Conservation (phyloP, 2,113 vertebrate genomes). For the Garra rufa region DNA sequence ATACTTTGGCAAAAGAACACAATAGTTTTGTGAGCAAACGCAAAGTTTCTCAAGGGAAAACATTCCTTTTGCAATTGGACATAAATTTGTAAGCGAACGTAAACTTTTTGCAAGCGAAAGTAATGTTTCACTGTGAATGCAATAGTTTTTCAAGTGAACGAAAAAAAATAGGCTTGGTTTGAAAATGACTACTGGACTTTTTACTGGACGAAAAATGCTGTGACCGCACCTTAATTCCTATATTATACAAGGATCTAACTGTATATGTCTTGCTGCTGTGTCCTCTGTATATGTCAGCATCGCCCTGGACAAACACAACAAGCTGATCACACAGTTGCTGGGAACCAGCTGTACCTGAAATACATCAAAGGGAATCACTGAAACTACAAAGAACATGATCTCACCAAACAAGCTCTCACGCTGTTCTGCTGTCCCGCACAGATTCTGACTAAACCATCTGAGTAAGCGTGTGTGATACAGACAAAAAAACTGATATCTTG, state of each 20-base stretch:
- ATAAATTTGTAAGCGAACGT: too few relatives aligned
- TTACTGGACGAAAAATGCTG: too few relatives aligned
- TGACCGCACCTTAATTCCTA: neutral
- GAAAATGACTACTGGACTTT: too few relatives aligned
- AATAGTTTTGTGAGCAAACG: too few relatives aligned
- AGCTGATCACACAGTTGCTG: neutral
- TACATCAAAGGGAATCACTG: neutral
- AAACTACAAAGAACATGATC: neutral
- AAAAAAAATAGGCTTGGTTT: too few relatives aligned
- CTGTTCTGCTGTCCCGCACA: neutral
- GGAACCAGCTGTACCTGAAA: neutral
- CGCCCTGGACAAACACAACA: neutral
- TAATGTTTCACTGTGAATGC: too few relatives aligned
- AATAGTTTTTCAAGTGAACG: too few relatives aligned
- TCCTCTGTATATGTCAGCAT: neutral
- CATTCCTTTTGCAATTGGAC: too few relatives aligned
- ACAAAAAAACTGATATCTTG: neutral
- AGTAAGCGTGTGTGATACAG: neutral
- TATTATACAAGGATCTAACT: neutral
- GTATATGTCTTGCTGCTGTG: neutral
- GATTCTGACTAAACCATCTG: neutral
- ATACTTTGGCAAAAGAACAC: too few relatives aligned
- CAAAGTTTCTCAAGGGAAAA: too few relatives aligned
- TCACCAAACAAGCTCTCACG: neutral
- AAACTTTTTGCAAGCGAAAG: too few relatives aligned